Base-by-base conservation (phyloP, 2,888 invertebrate genomes). In the Lacanobia wlatinum region DNA sequence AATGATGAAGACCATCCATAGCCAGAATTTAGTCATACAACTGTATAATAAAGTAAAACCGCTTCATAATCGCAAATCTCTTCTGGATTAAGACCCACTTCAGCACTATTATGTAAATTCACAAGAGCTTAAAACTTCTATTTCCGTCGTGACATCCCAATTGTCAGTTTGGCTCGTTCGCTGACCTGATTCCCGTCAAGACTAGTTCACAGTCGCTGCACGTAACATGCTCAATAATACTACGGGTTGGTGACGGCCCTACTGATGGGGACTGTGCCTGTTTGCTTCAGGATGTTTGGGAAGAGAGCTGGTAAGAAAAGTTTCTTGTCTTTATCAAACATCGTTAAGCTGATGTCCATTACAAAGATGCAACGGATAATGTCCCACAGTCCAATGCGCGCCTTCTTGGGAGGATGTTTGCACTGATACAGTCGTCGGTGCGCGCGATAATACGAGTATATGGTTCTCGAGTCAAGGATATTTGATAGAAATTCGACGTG, bases 151-250 rank as follows among this genome's bases (percentile, higher is more conserved):
- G 50, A 66, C 60, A 40, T 60, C 34, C 28, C 14, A 68, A 55
- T 48, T 63, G 55, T 69, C 43, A 53, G 63, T 70, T n/a, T 48
- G n/a, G 28, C 23, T 59, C 69, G 59, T 56, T 52, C 62, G 55
- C 28, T 72, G 78, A 73, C 78, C 78, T 72, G 65, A 82, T 78
- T 78, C 73, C 69, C 52, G 58, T n/a, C 56, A 60, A 52, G 28
- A 56, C 50, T 58, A 23, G 72, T 73, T 53, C 7, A 0, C 23
- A 76, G 48, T 82, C 80, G 28, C 59, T n/a, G 9, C 82, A 80
- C 80, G 80, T 73, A 53, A 43, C 70, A 10, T 43, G 34, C 43
- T n/a, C 62, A 48, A 59, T 59, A 62, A 18, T 65, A 40, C 52
- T 56, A 56, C 6, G 56, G 43, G 38, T 55, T 50, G 65, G 53